Evolutionary conservation across 1,140 invertebrate species (phyloP), one percentile per base, ranked within the genome.

Genomic region (Vanessa tameamea): DNA sequence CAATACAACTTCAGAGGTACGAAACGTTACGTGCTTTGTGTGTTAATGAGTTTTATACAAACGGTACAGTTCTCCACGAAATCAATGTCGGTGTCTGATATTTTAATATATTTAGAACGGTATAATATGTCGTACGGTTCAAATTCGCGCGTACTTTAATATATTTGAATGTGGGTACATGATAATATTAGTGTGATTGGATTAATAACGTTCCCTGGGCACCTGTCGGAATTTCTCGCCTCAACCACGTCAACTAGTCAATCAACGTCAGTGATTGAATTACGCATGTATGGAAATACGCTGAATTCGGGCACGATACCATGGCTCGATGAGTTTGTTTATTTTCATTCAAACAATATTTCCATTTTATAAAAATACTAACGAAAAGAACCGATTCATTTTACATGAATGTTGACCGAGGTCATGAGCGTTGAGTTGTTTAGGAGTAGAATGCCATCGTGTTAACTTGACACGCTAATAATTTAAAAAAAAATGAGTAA

Each of bases 11-110:
- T 69, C 57, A 55, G 16, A 47, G 51, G 66, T 23, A 59, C n/a
- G n/a, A 16, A 55, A 55, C 50, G 53, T 57, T 57, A 57, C 57
- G 55, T 69, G 66, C 37, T 69, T 69, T 47, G 53, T 57, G 12
- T 67, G 20, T 69, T 47, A 69, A 69, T 69, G 65, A 55, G 31
- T n/a, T 59, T 47, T 16, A 55, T 68, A 68, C 65, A 65, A 48
- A 50, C 37, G 9, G 53, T 69, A 59, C 53, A 37, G 64, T 47
- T 47, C 23, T 47, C 53, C 5, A 11, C 43, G 57, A 57, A 23
- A 43, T 14, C 26, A 61, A 3, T 14, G 14, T 1, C 23, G 20
- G 1, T 15, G 26, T 14, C 12, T 15, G 26, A 61, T 15, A 3
- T 31, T 37, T n/a, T 12, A 37, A 37, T 9, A 31, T 15, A 15